Evolutionary conservation across 2,113 vertebrate species (phyloP).

Genomic region (Oreochromis spilurus): DNA sequence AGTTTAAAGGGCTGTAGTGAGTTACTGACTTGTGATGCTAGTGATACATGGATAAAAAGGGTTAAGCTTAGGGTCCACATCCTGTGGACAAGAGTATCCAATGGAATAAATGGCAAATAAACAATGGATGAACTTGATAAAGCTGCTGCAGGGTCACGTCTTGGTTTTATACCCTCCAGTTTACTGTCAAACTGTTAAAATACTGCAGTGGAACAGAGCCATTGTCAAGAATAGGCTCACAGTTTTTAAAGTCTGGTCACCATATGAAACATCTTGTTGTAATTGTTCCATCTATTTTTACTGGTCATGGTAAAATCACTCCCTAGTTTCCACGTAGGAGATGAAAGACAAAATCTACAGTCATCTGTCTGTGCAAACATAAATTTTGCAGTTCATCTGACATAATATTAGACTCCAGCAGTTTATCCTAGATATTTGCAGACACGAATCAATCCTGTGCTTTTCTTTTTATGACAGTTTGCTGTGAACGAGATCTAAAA

Average conservation of each 20-base stretch:
- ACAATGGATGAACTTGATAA: background rate
- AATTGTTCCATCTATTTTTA: background rate
- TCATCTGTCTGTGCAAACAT: background rate
- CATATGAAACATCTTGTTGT: background rate
- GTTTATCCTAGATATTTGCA: background rate
- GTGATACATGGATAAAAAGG: background rate
- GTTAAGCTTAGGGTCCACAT: background rate
- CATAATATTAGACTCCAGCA: background rate
- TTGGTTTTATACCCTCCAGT: background rate
- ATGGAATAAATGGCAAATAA: background rate
- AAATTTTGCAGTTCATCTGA: background rate
- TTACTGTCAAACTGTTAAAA: background rate
- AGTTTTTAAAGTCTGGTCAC: background rate
- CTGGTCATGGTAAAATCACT: background rate
- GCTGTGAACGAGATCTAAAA: background rate
- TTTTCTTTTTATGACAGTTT: background rate
- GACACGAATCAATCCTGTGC: background rate
- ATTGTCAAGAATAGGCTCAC: background rate
- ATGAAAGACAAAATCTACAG: background rate
- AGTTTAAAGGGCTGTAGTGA: background rate
- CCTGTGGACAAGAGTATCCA: background rate
- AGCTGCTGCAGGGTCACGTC: background rate
- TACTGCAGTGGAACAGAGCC: background rate
- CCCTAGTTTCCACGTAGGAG: background rate
- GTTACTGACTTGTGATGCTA: background rate